Evolutionary conservation across 2,113 vertebrate species (phyloP).

Genomic region (Anolis sagrei): DNA sequence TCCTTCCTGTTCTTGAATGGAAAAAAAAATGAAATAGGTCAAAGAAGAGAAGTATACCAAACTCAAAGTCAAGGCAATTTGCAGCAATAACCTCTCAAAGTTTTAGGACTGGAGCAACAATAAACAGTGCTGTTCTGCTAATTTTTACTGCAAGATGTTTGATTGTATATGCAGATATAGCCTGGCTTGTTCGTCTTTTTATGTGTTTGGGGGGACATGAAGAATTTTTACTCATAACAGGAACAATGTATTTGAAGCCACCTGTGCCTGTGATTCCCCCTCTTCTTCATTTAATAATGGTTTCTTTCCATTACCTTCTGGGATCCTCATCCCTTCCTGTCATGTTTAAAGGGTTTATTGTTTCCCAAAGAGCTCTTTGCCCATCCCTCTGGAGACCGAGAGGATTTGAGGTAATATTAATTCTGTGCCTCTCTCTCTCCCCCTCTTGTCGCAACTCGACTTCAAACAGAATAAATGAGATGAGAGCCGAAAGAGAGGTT

Average conservation of each 20-base stretch:
- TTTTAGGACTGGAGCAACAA: conserved; percentile 4
- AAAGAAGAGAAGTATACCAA: conserved; percentile 68
- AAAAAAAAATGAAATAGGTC: conserved; percentile 65
- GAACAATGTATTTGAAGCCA: conserved; percentile 66
- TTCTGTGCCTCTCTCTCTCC: conserved; percentile 68
- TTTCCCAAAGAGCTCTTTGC: conserved; percentile 80
- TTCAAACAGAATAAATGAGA: conserved; percentile 82
- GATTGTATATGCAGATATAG: conserved; percentile 67
- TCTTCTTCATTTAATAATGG: conserved; percentile 76
- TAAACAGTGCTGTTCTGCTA: conserved; percentile 29
- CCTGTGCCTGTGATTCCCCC: conserved; percentile 42
- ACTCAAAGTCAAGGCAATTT: conserved; percentile 65
- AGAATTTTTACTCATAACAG: conserved; percentile 30
- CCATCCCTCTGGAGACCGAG: conserved; percentile 77
- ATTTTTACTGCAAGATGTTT: conserved; percentile 63
- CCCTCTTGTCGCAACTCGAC: conserved; percentile 72
- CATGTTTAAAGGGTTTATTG: conserved; percentile 84
- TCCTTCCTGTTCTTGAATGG: conserved; percentile 50
- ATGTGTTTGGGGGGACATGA: not conserved
- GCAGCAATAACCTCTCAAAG: conserved; percentile 40
- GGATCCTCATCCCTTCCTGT: conserved; percentile 76
- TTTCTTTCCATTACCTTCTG: conserved; percentile 77
- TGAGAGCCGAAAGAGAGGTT: conserved; percentile 83
- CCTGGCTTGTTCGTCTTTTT: conserved; percentile 43
- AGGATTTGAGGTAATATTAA: conserved; percentile 83